Evolutionary conservation across 2,113 vertebrate species (phyloP), one percentile per base, ranked within the genome.

Genomic region (Ciconia maguari): DNA sequence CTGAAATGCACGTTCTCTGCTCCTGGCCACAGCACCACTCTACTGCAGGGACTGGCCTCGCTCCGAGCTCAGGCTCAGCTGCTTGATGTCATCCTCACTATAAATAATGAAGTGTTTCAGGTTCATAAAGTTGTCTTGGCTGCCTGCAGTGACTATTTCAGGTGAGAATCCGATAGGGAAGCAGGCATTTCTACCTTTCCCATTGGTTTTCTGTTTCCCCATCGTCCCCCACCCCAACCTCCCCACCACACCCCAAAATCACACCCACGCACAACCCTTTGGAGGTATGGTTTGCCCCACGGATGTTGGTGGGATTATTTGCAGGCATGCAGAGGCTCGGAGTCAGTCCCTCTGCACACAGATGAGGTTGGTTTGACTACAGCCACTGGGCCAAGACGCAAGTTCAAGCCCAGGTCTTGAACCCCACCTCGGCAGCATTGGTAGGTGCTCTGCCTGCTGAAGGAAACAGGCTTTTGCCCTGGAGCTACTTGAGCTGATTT

Each of bases 141-240:
- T 11, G 99, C 99, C 96, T 99, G 99, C 98, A 99, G 99, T 87
- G 99, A 99, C 97, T 99, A 99, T 97, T 99, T 99, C 98, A 99
- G 99, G 99, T 99, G 97, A 98, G 98, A 61, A 22, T 42, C 61
- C 10, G 42, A 5, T 12, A 54, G 32, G 78, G 83, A 66, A 82
- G 74, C 71, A 76, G 84, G 41, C 84, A 36, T 54, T 91, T 62
- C 2, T 42, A 85, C 95, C 70, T 89, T 71, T 70, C 70, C 69
- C 21, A 1, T 72, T 60, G 70, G 49, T 85, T 82, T 92, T 68
- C 48, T 79, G 49, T 91, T 72, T 76, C 74, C 81, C 44, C 62
- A 1, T 65, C 69, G 69, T 93, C 41, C 13, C 30, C 22, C 30
- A 42, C 25, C 86, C 79, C 34, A 10, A 4, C 41, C 24, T 86